Evolutionary conservation across 2,888 invertebrate species (phyloP), one percentile per base, ranked within the genome.

Genomic region (Epiblema foenella): DNA sequence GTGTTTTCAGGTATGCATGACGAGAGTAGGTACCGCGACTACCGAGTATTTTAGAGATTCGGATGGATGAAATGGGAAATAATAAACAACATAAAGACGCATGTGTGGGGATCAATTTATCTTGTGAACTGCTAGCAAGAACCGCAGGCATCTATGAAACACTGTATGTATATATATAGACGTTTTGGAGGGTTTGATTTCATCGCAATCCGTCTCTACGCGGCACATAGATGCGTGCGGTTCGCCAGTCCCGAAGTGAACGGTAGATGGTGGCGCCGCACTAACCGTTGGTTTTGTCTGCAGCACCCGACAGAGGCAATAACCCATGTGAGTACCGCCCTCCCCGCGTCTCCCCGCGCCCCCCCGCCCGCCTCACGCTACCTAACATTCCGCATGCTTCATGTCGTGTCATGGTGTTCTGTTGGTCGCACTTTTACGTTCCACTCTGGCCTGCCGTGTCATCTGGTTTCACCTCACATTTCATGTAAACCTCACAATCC

Each of bases 291-390:
- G 77, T 90, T 91, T 90, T 91, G 84, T 89, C 95, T 95, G 95
- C 97, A 97, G 97, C 97, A 93, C 96, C 96, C 92, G 96, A 96
- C 95, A 95, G 96, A 95, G 96, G 96, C 95, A 96, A 96, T 95
- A 96, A 96, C 93, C 96, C 97, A 94, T 97, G 97, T 97, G 96
- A 97, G 97, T 97, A 97, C 95, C 80, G 81, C 73, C 69, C 42
- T n/a, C 39, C 68, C 67, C 54, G 42, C 39, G 33, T 69, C 42
- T n/a, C n/a, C n/a, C 57, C 39, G 3, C 17, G 33, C 60, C 33
- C 63, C 57, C 63, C 72, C 69, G 46, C 46, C 46, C n/a, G 46
- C 46, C 42, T 24, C 64, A 20, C 46, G 46, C 20, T 10, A 63
- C 7, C 37, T 52, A 54, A 52, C 64, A 20, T 5, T 37, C 64